phyloP scores from a whole-genome alignment of 2,888 invertebrate genomes.

The Sesia apiformis region DNA sequence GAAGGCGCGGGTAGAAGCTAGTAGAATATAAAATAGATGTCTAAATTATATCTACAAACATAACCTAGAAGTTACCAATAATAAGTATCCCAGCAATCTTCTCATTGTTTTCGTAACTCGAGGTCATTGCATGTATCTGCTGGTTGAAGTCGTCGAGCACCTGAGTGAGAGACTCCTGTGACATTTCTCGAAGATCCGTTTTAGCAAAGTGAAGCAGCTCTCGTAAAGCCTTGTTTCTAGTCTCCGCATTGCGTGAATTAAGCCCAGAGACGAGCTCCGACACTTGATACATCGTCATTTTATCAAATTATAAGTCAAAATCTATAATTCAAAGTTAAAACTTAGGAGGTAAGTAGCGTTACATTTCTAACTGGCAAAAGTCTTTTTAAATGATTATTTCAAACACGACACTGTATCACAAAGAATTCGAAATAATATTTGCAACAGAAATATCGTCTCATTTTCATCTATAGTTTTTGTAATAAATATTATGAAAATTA shows the following conservation, averaged over 20 bases:
- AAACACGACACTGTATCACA: no score
- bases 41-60: not conserved
- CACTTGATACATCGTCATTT: slow-evolving; percentile 66
- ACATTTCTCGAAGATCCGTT: slow-evolving; percentile 90
- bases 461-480: not conserved
- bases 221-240: slow-evolving; percentile 87
- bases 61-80: slow-evolving; percentile 75
- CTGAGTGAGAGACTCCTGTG: slow-evolving; percentile 87
- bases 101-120: slow-evolving; percentile 92
- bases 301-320: not conserved
- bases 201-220: slow-evolving; percentile 92
- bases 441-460: not conserved
- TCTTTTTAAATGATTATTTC: no score
- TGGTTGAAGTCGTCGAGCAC: slow-evolving; percentile 96
- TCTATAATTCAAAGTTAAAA: no score
- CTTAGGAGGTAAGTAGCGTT: no score
- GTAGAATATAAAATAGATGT: not conserved
- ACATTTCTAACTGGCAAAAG: no score
- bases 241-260: slow-evolving; percentile 90
- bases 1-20: no score
- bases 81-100: slow-evolving; percentile 96
- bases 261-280: slow-evolving; percentile 88
- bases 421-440: no score
- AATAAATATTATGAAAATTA: not conserved
- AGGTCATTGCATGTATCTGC: slow-evolving; percentile 95